Conservation (phyloP, 1,140 invertebrate species). For the Papilio machaon region DNA sequence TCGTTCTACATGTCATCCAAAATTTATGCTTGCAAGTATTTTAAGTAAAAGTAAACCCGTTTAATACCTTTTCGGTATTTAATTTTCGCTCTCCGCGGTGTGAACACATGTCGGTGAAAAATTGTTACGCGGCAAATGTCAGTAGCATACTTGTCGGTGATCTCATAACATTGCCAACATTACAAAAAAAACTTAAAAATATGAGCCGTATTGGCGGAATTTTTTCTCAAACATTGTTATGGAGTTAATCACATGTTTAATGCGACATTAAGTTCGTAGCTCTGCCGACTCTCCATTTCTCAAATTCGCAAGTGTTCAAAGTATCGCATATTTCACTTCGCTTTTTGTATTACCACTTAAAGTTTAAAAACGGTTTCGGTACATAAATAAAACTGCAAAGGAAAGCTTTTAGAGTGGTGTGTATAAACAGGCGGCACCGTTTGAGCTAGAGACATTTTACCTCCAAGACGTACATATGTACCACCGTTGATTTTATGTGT, state of each 20-base stretch:
- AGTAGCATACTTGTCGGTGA: constrained; percentile 21
- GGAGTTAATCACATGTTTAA: background rate
- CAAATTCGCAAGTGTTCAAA: constrained; percentile 36
- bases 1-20: constrained; percentile 30
- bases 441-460: constrained; percentile 47
- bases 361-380: constrained; percentile 51
- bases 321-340: constrained; percentile 34
- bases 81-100: constrained; percentile 43
- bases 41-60: constrained; percentile 44
- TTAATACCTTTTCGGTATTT: constrained; percentile 43
- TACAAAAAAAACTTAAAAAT: background rate
- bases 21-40: constrained; percentile 42
- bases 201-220: background rate
- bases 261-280: background rate
- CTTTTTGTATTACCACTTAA: constrained; percentile 43
- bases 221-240: background rate
- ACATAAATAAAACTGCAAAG: constrained; percentile 44
- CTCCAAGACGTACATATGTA: constrained; percentile 44
- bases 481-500: constrained; percentile 39
- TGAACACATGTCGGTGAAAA: constrained; percentile 40
- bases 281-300: constrained; percentile 6
- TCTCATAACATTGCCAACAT: constrained; percentile 25
- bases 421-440: constrained; percentile 48
- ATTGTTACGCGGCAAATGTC: constrained; percentile 42
- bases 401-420: constrained; percentile 48